Evolutionary conservation across 2,888 invertebrate genomes (phyloP).

Genomic region (Ectropis crepuscularia): DNA sequence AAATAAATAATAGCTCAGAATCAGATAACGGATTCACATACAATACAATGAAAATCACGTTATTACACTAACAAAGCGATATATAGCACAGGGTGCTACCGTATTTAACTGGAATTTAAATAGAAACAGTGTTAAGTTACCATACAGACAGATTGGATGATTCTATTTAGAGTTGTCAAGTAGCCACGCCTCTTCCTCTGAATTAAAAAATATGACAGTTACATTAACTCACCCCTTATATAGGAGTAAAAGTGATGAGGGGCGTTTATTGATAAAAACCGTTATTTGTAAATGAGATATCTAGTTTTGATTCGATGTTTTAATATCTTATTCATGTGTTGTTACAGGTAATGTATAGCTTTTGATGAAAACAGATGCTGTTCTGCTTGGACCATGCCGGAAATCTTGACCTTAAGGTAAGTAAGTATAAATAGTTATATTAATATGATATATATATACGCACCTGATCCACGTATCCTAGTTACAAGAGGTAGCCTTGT

Average conservation of each 20-base stretch:
- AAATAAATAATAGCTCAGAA: constrained; percentile 32
- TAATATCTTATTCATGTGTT: constrained; percentile 12
- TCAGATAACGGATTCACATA: constrained; percentile 34
- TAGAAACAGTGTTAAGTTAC: constrained; percentile 66
- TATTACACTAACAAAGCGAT: constrained; percentile 31
- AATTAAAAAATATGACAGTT: constrained; percentile 66
- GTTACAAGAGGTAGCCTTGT: no score
- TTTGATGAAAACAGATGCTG: not conserved
- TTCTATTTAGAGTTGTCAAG: constrained; percentile 70
- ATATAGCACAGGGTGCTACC: constrained; percentile 26
- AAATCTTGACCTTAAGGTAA: constrained; percentile 17
- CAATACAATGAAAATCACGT: constrained; percentile 35
- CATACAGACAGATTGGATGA: constrained; percentile 57
- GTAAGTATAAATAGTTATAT: not conserved
- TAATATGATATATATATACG: no score
- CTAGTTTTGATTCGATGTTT: constrained; percentile 4
- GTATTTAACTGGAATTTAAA: constrained; percentile 35
- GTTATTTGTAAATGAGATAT: constrained; percentile 10
- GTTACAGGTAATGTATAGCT: constrained; percentile 28
- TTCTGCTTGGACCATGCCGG: not conserved
- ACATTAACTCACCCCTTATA: constrained; percentile 57
- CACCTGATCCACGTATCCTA: no score
- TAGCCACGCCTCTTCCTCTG: constrained; percentile 79
- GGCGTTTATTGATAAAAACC: constrained; percentile 21
- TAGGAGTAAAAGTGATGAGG: constrained; percentile 41